phyloP scores from a whole-genome alignment of 1,140 invertebrate species.

The Drosophila ironensis region DNA sequence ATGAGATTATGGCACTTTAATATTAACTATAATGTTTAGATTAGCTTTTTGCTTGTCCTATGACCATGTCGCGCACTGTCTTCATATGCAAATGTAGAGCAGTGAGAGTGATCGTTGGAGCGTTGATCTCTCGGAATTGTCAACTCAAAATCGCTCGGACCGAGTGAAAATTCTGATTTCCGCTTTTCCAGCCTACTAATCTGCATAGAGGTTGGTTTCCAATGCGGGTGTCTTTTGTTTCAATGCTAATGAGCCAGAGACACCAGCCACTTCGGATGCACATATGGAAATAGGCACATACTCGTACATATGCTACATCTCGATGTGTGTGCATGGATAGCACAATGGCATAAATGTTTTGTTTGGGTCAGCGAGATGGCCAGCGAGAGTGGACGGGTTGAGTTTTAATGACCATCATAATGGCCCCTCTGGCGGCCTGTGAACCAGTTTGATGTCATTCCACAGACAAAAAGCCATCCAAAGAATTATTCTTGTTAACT shows the following conservation, averaged over 20 bases:
- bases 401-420: conserved; percentile 27
- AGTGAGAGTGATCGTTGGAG: conserved; percentile 32
- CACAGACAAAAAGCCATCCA: conserved; percentile 17
- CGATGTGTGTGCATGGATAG: too few species aligned
- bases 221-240: conserved; percentile 22
- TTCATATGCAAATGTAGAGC: conserved; percentile 18
- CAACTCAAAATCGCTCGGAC: conserved; percentile 15
- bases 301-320: too few species aligned
- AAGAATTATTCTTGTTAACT: conserved; percentile 49
- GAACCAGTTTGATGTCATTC: conserved; percentile 46
- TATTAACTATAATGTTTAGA: too few species aligned
- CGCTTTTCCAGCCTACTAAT: conserved; percentile 20
- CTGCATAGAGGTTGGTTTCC: conserved; percentile 4
- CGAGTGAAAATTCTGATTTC: background rate
- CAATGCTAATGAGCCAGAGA: conserved; percentile 39
- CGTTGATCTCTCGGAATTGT: conserved; percentile 4
- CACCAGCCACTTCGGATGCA: background rate
- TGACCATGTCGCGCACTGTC: background rate
- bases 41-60: too few species aligned
- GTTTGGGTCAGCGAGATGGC: conserved; percentile 5
- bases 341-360: too few species aligned
- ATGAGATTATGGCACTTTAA: too few species aligned
- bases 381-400: conserved; percentile 40
- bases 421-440: conserved; percentile 13
- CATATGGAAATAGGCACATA: background rate